Percentiles rank a stretch among this genome's conserved stretches.
phyloP scores from a whole-genome alignment of 2,888 invertebrate genomes.

The Parnassius smintheus region DNA sequence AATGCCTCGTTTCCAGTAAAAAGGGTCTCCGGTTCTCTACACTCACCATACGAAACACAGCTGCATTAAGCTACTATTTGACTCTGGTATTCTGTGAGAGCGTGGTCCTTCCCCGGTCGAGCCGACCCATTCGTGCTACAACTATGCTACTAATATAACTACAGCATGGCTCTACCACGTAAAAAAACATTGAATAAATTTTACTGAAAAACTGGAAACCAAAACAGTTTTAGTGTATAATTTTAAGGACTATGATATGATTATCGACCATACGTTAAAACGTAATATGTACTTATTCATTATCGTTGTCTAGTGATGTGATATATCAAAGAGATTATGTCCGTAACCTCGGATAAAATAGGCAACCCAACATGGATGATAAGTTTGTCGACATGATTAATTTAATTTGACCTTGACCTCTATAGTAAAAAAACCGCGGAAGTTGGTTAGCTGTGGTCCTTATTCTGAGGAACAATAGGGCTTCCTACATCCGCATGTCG shows the following conservation, averaged over 20 bases:
- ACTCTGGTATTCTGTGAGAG: no score
- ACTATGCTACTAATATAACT: no score
- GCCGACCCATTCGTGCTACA: no score
- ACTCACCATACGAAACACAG: no score
- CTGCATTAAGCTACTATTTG: no score
- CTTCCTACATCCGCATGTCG: slow-evolving; percentile 65
- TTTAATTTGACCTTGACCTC: slow-evolving; percentile 54
- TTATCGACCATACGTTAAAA: slow-evolving; percentile 18
- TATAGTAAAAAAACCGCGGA: slow-evolving; percentile 38
- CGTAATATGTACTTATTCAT: slow-evolving; percentile 6
- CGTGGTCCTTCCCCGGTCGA: no score
- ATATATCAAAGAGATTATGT: slow-evolving; percentile 29
- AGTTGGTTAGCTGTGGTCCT: slow-evolving; percentile 47
- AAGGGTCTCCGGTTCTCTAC: no score
- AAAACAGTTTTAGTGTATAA: slow-evolving; percentile 13
- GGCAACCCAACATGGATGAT: slow-evolving; percentile 28
- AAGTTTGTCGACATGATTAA: slow-evolving; percentile 30
- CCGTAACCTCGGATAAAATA: slow-evolving; percentile 21
- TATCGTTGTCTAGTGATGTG: slow-evolving; percentile 10
- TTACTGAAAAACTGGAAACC: no score
- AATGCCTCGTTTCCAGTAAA: no score
- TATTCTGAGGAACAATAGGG: slow-evolving; percentile 40
- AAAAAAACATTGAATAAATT: no score
- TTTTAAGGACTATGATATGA: slow-evolving; percentile 14
- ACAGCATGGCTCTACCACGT: no score